Percentiles rank a stretch among this genome's conserved stretches.
These are phyloP conservation scores for Gonioctena quinquepunctata DNA, from an alignment of 1,140 invertebrate species.

Conservation along the genomic window DNA sequence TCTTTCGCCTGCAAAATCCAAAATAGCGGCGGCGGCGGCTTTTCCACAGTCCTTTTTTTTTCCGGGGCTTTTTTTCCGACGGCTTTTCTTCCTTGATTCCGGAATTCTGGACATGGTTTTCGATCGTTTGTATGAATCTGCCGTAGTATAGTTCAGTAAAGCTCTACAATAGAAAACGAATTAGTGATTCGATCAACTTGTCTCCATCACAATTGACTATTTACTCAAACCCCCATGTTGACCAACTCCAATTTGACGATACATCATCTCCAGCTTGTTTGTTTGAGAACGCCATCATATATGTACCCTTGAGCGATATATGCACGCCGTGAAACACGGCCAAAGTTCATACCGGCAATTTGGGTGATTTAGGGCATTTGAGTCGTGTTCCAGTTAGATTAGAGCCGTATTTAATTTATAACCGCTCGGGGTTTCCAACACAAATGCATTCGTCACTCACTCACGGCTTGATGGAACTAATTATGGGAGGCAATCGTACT, in stretches of 20 bases:
- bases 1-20: too few relatives aligned
- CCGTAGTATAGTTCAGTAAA: too few relatives aligned
- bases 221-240: too few relatives aligned
- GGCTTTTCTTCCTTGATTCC: too few relatives aligned
- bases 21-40: too few relatives aligned
- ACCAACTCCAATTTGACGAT: not conserved
- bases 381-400: not conserved
- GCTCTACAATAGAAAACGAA: too few relatives aligned
- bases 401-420: not conserved
- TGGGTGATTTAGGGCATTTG: not conserved
- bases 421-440: not conserved
- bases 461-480: not conserved
- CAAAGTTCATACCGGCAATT: not conserved
- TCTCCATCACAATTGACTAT: too few relatives aligned
- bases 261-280: not conserved
- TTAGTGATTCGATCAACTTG: too few relatives aligned
- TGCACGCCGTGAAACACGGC: not conserved
- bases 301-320: not conserved
- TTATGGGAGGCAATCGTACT: not conserved
- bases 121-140: too few relatives aligned
- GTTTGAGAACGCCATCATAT: not conserved
- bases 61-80: too few relatives aligned
- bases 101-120: too few relatives aligned
- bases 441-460: not conserved
- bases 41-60: too few relatives aligned